These are phyloP conservation scores for Chrysocyon brachyurus DNA, from an alignment of 2,797 vertebrate genomes.

Conservation along the genomic window DNA sequence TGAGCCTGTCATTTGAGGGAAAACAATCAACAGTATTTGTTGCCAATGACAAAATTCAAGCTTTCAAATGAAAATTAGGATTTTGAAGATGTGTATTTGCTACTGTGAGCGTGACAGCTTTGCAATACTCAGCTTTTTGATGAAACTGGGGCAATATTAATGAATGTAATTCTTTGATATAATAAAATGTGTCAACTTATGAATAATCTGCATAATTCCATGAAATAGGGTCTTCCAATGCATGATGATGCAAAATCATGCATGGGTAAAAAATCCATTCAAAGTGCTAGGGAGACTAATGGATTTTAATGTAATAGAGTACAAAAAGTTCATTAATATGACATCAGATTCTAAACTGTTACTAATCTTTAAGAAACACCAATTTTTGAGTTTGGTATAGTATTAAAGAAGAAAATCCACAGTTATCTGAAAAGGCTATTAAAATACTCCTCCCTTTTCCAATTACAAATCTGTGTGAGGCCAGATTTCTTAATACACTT, in stretches of 20 bases:
- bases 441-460: slow-evolving; percentile 64
- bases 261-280: slow-evolving; percentile 39
- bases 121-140: slow-evolving; percentile 18
- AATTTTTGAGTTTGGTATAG: slow-evolving; percentile 53
- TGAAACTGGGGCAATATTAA: background rate
- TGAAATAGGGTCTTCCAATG: background rate
- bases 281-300: slow-evolving; percentile 1
- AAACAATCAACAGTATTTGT: slow-evolving; percentile 54
- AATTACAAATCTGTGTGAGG: slow-evolving; percentile 50
- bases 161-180: slow-evolving; percentile 46
- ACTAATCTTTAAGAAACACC: slow-evolving; percentile 46
- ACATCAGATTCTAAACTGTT: background rate
- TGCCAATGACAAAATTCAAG: slow-evolving; percentile 42
- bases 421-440: slow-evolving; percentile 61
- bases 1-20: slow-evolving; percentile 22
- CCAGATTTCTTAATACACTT: slow-evolving; percentile 64
- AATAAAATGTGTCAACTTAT: background rate
- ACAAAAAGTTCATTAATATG: slow-evolving; percentile 14
- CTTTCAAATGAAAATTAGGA: slow-evolving; percentile 45
- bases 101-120: background rate
- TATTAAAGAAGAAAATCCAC: slow-evolving; percentile 58
- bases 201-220: background rate
- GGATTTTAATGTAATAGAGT: slow-evolving; percentile 37
- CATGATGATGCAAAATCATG: slow-evolving; percentile 34
- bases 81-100: slow-evolving; percentile 39